Conservation (phyloP, 2,797 vertebrate genomes). For the Coluber constrictor region DNA sequence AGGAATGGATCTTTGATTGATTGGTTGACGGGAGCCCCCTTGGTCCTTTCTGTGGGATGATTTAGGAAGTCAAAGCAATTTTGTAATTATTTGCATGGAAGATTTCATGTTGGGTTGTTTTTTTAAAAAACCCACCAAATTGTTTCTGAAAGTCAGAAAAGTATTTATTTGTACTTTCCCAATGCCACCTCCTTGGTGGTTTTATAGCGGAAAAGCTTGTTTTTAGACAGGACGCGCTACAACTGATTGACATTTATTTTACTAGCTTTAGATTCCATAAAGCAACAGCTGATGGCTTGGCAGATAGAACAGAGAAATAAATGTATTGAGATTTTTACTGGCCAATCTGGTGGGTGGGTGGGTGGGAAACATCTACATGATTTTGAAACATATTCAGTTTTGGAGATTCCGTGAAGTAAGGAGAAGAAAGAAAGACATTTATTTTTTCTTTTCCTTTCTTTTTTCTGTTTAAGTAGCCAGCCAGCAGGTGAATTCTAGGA, state of each 20-base stretch:
- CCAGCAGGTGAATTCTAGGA: no score
- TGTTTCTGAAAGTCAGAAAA: conserved; percentile 9
- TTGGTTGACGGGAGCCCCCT: neutral
- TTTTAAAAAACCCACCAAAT: neutral
- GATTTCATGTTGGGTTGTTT: neutral
- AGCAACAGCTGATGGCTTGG: neutral
- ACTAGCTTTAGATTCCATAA: neutral
- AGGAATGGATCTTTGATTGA: neutral
- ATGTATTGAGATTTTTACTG: neutral
- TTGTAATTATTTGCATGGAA: conserved; percentile 14
- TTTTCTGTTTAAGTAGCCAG: neutral
- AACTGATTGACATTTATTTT: conserved; percentile 7
- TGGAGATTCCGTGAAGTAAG: neutral
- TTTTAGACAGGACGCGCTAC: neutral
- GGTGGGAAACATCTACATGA: neutral
- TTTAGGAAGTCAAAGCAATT: neutral
- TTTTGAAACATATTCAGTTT: neutral
- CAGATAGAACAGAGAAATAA: neutral
- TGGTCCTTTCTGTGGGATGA: neutral
- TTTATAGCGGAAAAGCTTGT: neutral
- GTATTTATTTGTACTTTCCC: neutral
- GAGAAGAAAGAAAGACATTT: neutral
- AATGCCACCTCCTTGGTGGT: neutral
- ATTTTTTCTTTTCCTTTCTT: neutral
- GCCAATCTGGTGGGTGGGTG: neutral